A percentile compares a stretch with the other conserved stretches of the same genome.
Conservation (phyloP, 2,888 invertebrate genomes). For the Drosophila mettleri region DNA sequence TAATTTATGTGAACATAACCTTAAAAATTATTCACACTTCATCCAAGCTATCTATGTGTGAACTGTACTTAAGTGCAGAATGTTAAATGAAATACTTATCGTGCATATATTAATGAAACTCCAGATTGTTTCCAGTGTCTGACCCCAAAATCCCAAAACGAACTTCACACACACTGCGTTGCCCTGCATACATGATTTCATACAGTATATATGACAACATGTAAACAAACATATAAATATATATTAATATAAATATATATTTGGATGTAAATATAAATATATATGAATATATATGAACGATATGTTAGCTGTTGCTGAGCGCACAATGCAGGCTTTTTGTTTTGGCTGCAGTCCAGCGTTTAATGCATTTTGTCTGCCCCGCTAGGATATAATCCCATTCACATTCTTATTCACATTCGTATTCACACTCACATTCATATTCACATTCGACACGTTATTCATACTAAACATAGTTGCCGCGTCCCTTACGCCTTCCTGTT, state of each 20-base stretch:
- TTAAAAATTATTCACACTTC: no score
- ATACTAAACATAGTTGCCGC: constrained; percentile 13
- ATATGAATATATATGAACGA: constrained; percentile 17
- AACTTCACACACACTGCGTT: constrained; percentile 46
- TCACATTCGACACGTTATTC: constrained; percentile 9
- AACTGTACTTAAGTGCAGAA: neutral
- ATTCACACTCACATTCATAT: constrained; percentile 19
- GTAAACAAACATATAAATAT: constrained; percentile 14
- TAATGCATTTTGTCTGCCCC: constrained; percentile 61
- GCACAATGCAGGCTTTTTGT: constrained; percentile 76
- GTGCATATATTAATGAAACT: neutral
- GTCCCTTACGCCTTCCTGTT: neutral
- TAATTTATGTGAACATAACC: neutral
- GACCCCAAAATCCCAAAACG: constrained; percentile 79
- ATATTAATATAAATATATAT: constrained; percentile 21
- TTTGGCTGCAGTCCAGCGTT: constrained; percentile 50
- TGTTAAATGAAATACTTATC: neutral
- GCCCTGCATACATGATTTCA: constrained; percentile 30
- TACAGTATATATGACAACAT: constrained; percentile 13
- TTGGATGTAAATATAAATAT: constrained; percentile 7
- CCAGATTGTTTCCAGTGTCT: constrained; percentile 21
- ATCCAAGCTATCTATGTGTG: no score
- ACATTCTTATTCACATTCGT: constrained; percentile 18
- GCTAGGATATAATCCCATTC: constrained; percentile 48
- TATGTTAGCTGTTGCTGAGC: constrained; percentile 49